Conservation (phyloP, 2,888 invertebrate species). For the Marasmarcha lunaedactyla region DNA sequence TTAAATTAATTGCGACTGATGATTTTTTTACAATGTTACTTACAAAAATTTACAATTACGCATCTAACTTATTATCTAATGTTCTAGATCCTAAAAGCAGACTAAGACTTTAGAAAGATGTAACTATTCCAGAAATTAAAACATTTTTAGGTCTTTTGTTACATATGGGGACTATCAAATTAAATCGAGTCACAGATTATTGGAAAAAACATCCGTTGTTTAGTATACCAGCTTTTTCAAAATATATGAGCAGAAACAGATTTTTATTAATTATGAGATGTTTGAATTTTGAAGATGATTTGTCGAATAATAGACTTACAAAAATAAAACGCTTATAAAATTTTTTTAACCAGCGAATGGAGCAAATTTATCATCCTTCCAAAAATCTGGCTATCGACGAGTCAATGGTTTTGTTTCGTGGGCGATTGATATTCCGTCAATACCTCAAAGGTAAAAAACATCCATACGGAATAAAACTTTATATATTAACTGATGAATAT, state of each 20-base stretch:
- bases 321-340: slow-evolving; percentile 13
- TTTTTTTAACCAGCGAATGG: slow-evolving; percentile 12
- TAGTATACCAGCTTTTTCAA: slow-evolving; percentile 14
- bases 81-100: slow-evolving; percentile 4
- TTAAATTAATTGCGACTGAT: slow-evolving; percentile 12
- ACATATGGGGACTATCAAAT: slow-evolving; percentile 16
- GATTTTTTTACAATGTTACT: slow-evolving; percentile 13
- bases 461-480: slow-evolving; percentile 13
- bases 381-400: slow-evolving; percentile 14
- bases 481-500: slow-evolving; percentile 14
- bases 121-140: slow-evolving; percentile 7
- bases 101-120: slow-evolving; percentile 12
- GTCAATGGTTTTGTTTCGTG: slow-evolving; percentile 16
- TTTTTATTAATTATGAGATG: slow-evolving; percentile 13
- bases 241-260: slow-evolving; percentile 15
- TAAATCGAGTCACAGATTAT: slow-evolving; percentile 13
- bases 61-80: slow-evolving; percentile 7
- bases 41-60: slow-evolving; percentile 11
- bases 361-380: neutral
- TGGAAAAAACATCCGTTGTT: slow-evolving; percentile 15
- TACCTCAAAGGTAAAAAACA: slow-evolving; percentile 14
- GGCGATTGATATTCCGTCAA: slow-evolving; percentile 14
- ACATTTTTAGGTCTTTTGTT: neutral
- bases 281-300: slow-evolving; percentile 12
- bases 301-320: slow-evolving; percentile 11